Percentiles rank a stretch among this genome's conserved stretches.
Evolutionary conservation across 2,113 vertebrate genomes (phyloP).

Genomic region (Planiliza haematocheilus): DNA sequence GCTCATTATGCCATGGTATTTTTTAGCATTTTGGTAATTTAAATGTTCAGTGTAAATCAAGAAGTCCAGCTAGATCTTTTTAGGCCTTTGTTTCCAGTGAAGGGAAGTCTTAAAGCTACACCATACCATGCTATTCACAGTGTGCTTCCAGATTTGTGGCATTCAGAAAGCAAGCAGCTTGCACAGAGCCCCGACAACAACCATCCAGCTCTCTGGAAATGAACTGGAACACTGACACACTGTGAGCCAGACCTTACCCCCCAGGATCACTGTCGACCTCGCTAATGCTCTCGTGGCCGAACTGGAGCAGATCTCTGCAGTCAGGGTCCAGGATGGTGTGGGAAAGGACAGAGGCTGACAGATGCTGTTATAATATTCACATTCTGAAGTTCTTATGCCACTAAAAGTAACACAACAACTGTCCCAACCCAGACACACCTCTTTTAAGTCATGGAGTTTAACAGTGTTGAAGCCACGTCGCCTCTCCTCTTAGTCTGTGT

Average conservation of each 20-base stretch:
- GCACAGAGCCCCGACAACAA: background rate
- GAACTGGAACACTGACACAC: background rate
- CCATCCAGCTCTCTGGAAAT: background rate
- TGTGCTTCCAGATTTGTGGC: background rate
- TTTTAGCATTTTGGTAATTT: no score
- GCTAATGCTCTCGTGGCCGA: background rate
- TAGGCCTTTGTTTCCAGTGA: no score
- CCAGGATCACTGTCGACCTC: background rate
- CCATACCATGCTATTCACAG: no score
- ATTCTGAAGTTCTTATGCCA: no score
- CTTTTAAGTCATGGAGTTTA: background rate
- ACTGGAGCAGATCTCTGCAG: background rate
- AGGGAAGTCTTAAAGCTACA: no score
- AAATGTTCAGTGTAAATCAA: no score
- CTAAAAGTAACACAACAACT: background rate
- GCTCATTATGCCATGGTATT: no score
- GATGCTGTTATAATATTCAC: no score
- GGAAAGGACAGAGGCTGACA: background rate
- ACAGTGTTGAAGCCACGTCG: background rate
- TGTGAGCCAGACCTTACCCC: background rate
- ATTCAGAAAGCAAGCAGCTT: background rate
- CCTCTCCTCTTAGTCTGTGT: constrained; percentile 20
- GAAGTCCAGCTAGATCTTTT: no score
- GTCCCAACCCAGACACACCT: background rate
- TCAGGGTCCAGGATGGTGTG: background rate